Base-by-base conservation (phyloP, 2,888 invertebrate species). In the Ochropleura plecta region DNA sequence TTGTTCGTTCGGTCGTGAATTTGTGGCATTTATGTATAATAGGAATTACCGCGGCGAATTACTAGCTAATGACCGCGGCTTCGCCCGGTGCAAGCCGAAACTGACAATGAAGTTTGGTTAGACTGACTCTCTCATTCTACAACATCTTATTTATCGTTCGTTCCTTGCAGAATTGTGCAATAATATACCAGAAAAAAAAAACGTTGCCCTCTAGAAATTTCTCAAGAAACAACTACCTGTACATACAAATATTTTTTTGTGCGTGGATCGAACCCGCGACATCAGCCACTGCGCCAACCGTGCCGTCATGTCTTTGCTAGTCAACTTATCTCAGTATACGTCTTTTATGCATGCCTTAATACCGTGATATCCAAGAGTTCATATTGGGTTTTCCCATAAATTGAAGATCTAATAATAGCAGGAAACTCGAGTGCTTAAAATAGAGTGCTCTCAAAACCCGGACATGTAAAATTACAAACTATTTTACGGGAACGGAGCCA, bases 1-100 rank as follows among this genome's bases (percentile, higher is more conserved):
- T 60, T 59, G n/a, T 68, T 69, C n/a, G 40, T 49, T 59, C 18
- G 59, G 73, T 73, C 68, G 20, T 30, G 30, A 30, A 30, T 30
- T 30, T 3, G 30, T 30, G 30, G 30, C 3, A 30, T 30, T 30
- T 30, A 30, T 30, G 30, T 30, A 30, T 30, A 30, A 30, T 30
- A 30, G 30, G 30, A 30, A 30, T 3, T 30, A 30, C 30, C 30
- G 30, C 30, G 30, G 30, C 3, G 30, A 7, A 30, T 0, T 57
- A 14, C 7, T 30, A 57, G 57, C 0, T 30, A 30, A 3, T 57
- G 3, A 14, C 7, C 7, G 57, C 14, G 12, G 6, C 20, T 30
- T 57, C 14, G 14, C 20, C 2, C 6, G 5, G 12, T 55, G 20
- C 0, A 55, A 20, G 20, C 20, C 20, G 12, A 6, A 12, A 20